phyloP scores from a whole-genome alignment of 1,140 invertebrate genomes.

The Idris sp. region DNA sequence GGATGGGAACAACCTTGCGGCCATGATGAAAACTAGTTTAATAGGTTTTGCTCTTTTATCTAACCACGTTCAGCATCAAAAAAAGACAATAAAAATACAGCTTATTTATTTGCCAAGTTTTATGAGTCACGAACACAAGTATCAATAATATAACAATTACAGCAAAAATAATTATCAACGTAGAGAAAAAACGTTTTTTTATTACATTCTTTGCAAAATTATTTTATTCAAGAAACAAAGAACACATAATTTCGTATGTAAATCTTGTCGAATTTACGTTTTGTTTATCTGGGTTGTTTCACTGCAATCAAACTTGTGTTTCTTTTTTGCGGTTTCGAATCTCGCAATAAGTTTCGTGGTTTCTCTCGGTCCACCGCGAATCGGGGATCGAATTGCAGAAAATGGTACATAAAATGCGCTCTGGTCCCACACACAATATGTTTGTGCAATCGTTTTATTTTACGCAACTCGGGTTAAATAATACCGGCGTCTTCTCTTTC shows the following conservation, averaged over 20 bases:
- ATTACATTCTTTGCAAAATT: no score
- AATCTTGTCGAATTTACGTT: conserved; percentile 8
- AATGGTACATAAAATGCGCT: conserved; percentile 16
- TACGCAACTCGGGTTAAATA: conserved; percentile 45
- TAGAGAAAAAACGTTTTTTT: no score
- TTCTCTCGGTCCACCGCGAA: conserved; percentile 40
- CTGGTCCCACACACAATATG: neutral
- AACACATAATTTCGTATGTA: no score
- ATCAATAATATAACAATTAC: no score
- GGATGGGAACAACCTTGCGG: conserved; percentile 5
- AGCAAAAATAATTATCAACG: no score
- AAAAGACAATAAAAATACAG: no score
- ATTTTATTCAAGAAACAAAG: no score
- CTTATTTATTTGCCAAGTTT: no score
- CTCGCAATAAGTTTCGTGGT: conserved; percentile 43
- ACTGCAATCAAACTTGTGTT: conserved; percentile 22
- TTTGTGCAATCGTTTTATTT: conserved; percentile 34
- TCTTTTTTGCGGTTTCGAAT: conserved; percentile 35
- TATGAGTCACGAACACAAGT: no score
- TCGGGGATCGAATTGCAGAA: conserved; percentile 35
- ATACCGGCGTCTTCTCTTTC: conserved; percentile 25
- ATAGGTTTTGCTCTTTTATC: conserved; percentile 19
- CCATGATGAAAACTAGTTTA: conserved; percentile 12
- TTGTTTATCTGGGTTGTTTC: conserved; percentile 23
- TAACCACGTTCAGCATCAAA: no score